Percentiles rank a stretch among this genome's conserved stretches.
These are phyloP conservation scores for Odontesthes bonariensis DNA, from an alignment of 2,113 vertebrate species.

Conservation along the genomic window DNA sequence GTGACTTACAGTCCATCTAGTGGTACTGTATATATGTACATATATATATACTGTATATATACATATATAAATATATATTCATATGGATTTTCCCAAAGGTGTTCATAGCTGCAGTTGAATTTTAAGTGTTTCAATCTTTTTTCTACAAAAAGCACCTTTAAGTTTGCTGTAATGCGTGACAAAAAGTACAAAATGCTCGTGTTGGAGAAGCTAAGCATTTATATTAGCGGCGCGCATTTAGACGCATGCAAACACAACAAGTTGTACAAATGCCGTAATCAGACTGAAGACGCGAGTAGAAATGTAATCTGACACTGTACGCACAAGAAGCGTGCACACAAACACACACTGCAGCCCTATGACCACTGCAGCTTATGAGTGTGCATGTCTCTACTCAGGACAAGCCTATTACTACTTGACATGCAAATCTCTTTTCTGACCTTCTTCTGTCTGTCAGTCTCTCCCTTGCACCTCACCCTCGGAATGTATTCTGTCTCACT, in stretches of 20 bases:
- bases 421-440: constrained; percentile 79
- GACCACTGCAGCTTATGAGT: constrained; percentile 45
- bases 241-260: constrained; percentile 1
- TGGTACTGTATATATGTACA: too few species aligned
- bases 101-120: too few species aligned
- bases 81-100: too few species aligned
- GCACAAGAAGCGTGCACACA: constrained; percentile 9
- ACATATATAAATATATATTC: too few species aligned
- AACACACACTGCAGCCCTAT: constrained; percentile 34
- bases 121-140: too few species aligned
- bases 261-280: not conserved
- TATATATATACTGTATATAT: too few species aligned
- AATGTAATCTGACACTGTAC: constrained; percentile 13
- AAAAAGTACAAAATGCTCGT: not conserved
- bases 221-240: not conserved
- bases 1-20: too few species aligned
- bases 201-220: not conserved
- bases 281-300: not conserved
- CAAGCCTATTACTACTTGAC: constrained; percentile 77
- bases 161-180: not conserved
- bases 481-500: constrained; percentile 39
- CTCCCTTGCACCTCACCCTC: not conserved
- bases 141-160: too few species aligned
- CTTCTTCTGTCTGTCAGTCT: constrained; percentile 70
- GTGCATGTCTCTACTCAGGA: constrained; percentile 56